Percentiles rank a stretch among this genome's conserved stretches.
These are phyloP conservation scores for Bacillus rossius DNA, from an alignment of 1,140 invertebrate species.

Conservation along the genomic window DNA sequence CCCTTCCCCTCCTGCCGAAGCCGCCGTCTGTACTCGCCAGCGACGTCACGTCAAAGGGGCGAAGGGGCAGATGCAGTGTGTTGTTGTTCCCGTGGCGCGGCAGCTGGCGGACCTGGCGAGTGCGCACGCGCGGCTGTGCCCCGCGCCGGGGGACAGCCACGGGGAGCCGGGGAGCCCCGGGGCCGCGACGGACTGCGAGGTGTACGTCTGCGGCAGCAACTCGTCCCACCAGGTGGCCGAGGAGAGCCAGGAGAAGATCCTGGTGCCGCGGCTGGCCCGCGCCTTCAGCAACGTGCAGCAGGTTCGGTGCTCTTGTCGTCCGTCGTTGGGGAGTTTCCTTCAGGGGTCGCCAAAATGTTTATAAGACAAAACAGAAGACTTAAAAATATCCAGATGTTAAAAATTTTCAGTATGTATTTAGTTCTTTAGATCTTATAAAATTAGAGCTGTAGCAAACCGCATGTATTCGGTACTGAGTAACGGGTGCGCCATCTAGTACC, in stretches of 20 bases:
- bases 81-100: slow-evolving; percentile 3
- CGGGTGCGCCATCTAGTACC: no score
- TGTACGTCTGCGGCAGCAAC: slow-evolving; percentile 65
- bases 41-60: no score
- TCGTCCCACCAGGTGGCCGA: slow-evolving; percentile 60
- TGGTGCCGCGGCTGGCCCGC: slow-evolving; percentile 51
- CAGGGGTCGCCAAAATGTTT: no score
- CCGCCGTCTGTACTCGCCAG: no score
- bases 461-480: no score
- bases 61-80: slow-evolving; percentile 7
- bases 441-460: no score
- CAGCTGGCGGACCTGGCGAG: slow-evolving; percentile 43
- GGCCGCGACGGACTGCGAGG: slow-evolving; percentile 41
- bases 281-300: slow-evolving; percentile 52
- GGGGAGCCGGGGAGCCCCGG: slow-evolving; percentile 18
- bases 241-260: slow-evolving; percentile 54
- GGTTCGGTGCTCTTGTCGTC: slow-evolving; percentile 39
- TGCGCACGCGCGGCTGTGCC: slow-evolving; percentile 40
- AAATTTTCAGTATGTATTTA: no score
- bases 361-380: no score
- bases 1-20: no score
- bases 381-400: no score
- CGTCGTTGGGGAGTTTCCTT: no score
- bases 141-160: slow-evolving; percentile 27
- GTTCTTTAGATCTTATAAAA: no score